Percentiles rank a stretch among this genome's conserved stretches.
phyloP scores from a whole-genome alignment of 2,113 vertebrate species.

The Nothoprocta perdicaria region DNA sequence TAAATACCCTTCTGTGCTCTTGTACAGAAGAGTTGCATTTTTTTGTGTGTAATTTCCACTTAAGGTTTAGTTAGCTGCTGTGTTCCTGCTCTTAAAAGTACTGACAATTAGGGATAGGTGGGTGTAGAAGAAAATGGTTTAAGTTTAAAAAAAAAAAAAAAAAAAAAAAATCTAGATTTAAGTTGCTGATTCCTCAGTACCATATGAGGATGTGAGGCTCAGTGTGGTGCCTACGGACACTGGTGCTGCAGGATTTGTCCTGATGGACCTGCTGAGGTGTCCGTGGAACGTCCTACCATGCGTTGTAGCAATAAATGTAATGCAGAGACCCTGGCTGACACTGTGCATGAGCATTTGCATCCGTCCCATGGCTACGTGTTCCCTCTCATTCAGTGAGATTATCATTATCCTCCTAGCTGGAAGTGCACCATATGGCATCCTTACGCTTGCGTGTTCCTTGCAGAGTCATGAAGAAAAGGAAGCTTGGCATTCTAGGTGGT shows the following conservation, averaged over 20 bases:
- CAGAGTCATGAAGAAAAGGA: not conserved
- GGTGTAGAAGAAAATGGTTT: not conserved
- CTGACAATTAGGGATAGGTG: not conserved
- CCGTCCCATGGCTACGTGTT: too few species aligned
- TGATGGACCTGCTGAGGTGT: too few species aligned
- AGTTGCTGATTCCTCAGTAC: not conserved
- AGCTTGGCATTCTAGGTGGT: not conserved
- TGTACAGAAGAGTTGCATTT: not conserved
- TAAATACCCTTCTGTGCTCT: not conserved
- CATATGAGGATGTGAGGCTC: not conserved
- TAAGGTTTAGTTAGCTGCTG: not conserved
- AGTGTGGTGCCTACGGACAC: too few species aligned
- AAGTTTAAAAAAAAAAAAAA: not conserved
- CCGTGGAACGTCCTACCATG: too few species aligned
- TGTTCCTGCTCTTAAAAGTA: not conserved
- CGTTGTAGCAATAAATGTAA: too few species aligned
- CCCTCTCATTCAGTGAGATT: too few species aligned
- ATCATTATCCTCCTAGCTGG: not conserved
- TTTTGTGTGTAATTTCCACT: not conserved
- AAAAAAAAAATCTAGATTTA: not conserved
- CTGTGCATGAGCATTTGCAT: too few species aligned
- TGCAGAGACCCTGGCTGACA: too few species aligned
- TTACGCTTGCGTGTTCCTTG: not conserved
- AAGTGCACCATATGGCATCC: not conserved
- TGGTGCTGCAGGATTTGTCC: too few species aligned